A percentile compares a stretch with the other conserved stretches of the same genome.
These are phyloP conservation scores for Aleiodes alternator DNA, from an alignment of 2,888 invertebrate species.

Conservation along the genomic window DNA sequence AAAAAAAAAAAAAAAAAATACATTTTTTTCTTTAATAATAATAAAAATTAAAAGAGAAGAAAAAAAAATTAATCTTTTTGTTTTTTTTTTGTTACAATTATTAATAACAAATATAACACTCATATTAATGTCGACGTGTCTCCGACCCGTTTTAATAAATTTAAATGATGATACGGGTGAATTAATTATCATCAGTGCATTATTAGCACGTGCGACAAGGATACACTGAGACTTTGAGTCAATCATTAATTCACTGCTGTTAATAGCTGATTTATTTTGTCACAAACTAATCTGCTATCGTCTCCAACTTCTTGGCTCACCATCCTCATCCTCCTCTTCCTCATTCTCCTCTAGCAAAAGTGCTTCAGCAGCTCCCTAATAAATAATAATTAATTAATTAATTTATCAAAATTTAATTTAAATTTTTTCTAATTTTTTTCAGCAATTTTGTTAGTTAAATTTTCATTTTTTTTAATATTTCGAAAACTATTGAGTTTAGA, in stretches of 20 bases:
- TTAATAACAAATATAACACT: constrained; percentile 71
- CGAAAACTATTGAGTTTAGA: neutral
- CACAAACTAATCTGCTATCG: constrained; percentile 81
- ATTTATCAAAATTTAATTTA: constrained; percentile 14
- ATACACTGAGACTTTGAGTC: constrained; percentile 59
- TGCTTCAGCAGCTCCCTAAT: constrained; percentile 77
- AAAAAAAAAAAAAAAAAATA: constrained; percentile 7
- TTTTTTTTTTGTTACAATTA: constrained; percentile 56
- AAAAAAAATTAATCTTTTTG: constrained; percentile 40
- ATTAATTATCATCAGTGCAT: constrained; percentile 61
- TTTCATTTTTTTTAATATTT: constrained; percentile 2
- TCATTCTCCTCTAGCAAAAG: constrained; percentile 87
- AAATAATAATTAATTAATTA: too few relatives aligned
- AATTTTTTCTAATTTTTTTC: constrained; percentile 8
- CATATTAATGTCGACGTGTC: constrained; percentile 68
- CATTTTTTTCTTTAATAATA: neutral
- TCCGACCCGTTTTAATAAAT: constrained; percentile 60
- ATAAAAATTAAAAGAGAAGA: neutral
- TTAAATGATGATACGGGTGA: constrained; percentile 50
- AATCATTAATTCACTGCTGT: constrained; percentile 62
- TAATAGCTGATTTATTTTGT: constrained; percentile 53
- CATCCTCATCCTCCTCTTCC: constrained; percentile 91
- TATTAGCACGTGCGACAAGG: constrained; percentile 59
- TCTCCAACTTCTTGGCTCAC: constrained; percentile 92
- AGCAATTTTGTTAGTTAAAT: neutral